These are phyloP conservation scores for Pachyseris speciosa DNA, from an alignment of 64 coral and sea anemone genomes.

Conservation along the genomic window DNA sequence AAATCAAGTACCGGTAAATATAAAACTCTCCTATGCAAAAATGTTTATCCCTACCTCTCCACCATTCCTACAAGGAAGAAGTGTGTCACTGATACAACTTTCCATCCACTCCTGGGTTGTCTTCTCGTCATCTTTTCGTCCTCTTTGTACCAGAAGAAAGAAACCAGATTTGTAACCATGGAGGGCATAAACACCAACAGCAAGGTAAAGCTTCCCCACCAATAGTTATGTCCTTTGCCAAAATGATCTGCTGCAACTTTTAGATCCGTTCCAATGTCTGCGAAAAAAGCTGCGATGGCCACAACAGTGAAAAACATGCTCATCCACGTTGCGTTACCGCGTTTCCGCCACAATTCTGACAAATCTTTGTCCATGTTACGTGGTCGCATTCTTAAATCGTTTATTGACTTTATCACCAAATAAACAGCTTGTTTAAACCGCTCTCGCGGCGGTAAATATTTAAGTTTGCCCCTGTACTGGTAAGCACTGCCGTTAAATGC, in stretches of 20 bases:
- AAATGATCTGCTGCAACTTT: slow-evolving; percentile 89
- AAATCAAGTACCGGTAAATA: too few species aligned
- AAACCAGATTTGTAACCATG: slow-evolving; percentile 71
- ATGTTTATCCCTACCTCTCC: slow-evolving; percentile 75
- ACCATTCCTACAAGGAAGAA: slow-evolving; percentile 66
- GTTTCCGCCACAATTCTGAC: slow-evolving; percentile 72
- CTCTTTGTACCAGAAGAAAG: slow-evolving; percentile 89
- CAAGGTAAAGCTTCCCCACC: slow-evolving; percentile 78
- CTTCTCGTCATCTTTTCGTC: slow-evolving; percentile 41
- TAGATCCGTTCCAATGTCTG: slow-evolving; percentile 72
- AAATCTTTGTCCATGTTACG: slow-evolving; percentile 65
- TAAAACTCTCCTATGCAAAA: too few species aligned
- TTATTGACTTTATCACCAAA: slow-evolving; percentile 60
- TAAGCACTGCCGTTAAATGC: background rate
- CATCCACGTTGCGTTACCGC: slow-evolving; percentile 83
- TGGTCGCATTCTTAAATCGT: slow-evolving; percentile 2
- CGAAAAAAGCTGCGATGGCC: slow-evolving; percentile 76
- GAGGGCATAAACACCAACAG: slow-evolving; percentile 77
- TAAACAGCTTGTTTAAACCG: slow-evolving; percentile 74
- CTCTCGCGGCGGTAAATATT: slow-evolving; percentile 35
- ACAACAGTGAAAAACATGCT: slow-evolving; percentile 59
- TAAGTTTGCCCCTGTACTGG: background rate
- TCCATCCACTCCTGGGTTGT: slow-evolving; percentile 74
- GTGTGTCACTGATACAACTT: slow-evolving; percentile 47
- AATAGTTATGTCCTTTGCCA: slow-evolving; percentile 41